Percentiles rank a stretch among this genome's conserved stretches.
Conservation (phyloP, 2,113 vertebrate species). For the Chloropsis cyanopogon region DNA sequence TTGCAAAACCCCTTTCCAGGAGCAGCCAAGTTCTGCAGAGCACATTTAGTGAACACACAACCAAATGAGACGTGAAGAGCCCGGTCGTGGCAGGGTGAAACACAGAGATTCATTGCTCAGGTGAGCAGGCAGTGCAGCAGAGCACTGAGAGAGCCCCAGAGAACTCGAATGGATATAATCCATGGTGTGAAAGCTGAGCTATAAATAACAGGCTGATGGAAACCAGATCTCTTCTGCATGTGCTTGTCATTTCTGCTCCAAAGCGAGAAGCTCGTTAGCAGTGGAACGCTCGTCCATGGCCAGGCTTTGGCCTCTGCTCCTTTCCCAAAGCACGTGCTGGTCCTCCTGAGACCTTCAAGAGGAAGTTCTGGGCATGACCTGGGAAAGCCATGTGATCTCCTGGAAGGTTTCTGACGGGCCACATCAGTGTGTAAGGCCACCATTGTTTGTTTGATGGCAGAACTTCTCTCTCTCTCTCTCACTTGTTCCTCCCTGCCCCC, state of each 20-base stretch:
- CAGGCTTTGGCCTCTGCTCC: neutral
- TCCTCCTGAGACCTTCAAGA: neutral
- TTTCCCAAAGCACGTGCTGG: neutral
- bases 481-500: neutral
- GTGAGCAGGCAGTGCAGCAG: neutral
- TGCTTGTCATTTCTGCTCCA: slow-evolving; percentile 5
- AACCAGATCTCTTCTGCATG: neutral
- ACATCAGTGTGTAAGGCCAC: neutral
- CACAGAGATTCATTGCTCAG: neutral
- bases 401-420: neutral
- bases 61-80: neutral
- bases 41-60: neutral
- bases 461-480: neutral
- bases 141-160: neutral
- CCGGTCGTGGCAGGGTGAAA: neutral
- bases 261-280: neutral
- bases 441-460: neutral
- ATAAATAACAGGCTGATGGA: slow-evolving; percentile 35
- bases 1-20: neutral
- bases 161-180: neutral
- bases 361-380: neutral
- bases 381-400: neutral
- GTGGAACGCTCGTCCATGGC: neutral
- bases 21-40: neutral
- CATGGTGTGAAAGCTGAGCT: neutral